Conservation (phyloP, 2,113 vertebrate species). For the Oreotrochilus melanogaster region DNA sequence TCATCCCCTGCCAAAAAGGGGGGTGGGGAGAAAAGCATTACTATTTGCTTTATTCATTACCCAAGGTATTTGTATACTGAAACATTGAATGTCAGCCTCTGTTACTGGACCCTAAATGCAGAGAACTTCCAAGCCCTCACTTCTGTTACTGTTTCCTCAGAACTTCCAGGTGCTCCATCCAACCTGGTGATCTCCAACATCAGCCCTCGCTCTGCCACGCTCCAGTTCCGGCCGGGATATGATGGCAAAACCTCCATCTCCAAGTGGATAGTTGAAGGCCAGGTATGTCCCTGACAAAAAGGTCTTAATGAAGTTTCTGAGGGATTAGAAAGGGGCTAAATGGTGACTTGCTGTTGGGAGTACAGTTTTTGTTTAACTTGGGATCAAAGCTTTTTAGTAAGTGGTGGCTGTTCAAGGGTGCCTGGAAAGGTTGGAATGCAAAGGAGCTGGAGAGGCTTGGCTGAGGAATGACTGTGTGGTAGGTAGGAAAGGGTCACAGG, state of each 20-base stretch:
- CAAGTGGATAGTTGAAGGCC: slow-evolving; percentile 90
- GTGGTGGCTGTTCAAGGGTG: background rate
- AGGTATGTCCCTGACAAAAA: slow-evolving; percentile 68
- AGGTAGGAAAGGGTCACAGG: background rate
- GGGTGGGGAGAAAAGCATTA: background rate
- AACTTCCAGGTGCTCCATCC: slow-evolving; percentile 90
- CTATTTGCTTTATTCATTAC: background rate
- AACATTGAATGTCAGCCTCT: background rate
- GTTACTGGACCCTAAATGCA: background rate
- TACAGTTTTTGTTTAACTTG: background rate
- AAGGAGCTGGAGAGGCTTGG: background rate
- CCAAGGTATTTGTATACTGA: background rate
- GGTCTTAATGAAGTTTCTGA: background rate
- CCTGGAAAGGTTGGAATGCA: background rate
- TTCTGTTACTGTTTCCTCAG: slow-evolving; percentile 50
- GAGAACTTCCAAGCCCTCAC: background rate
- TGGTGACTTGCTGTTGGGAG: background rate
- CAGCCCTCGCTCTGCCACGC: slow-evolving; percentile 88
- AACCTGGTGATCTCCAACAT: slow-evolving; percentile 94
- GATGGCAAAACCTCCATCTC: slow-evolving; percentile 91
- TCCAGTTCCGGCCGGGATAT: slow-evolving; percentile 87
- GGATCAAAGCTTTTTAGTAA: background rate
- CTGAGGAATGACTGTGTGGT: background rate
- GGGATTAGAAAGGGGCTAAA: background rate
- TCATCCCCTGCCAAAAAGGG: background rate